Conservation (phyloP, 2,113 vertebrate genomes). For the Microcebus tavaratra region DNA sequence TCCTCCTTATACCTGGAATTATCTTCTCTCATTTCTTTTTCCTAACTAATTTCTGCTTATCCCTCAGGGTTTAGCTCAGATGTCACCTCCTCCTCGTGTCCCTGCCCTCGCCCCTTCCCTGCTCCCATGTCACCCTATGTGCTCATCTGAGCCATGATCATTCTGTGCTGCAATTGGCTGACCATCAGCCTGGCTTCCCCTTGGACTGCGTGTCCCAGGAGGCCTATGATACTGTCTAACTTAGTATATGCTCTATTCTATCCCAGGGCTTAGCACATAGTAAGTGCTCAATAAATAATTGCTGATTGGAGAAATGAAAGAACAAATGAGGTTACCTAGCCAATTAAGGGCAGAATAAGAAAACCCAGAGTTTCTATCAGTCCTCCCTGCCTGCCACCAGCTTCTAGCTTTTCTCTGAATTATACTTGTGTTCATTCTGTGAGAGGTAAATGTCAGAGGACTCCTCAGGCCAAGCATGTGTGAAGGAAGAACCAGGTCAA, state of each 20-base stretch:
- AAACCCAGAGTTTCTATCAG: neutral
- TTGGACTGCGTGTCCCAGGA: neutral
- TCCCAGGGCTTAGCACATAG: neutral
- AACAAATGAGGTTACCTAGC: slow-evolving; percentile 3
- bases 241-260: neutral
- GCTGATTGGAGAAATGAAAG: neutral
- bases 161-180: neutral
- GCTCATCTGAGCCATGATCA: neutral
- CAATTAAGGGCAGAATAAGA: neutral
- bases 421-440: neutral
- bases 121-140: neutral
- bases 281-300: slow-evolving; percentile 10
- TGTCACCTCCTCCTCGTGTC: neutral
- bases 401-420: neutral
- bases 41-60: neutral
- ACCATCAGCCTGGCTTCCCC: neutral
- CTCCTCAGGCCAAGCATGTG: neutral
- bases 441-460: neutral
- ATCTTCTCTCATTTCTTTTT: neutral
- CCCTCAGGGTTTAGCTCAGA: neutral
- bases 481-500: neutral
- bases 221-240: neutral
- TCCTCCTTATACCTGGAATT: slow-evolving; percentile 13
- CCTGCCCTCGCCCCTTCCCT: neutral
- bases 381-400: too few species aligned